These are phyloP conservation scores for Illadopsis cleaveri DNA, from an alignment of 2,113 vertebrate genomes.

Conservation along the genomic window DNA sequence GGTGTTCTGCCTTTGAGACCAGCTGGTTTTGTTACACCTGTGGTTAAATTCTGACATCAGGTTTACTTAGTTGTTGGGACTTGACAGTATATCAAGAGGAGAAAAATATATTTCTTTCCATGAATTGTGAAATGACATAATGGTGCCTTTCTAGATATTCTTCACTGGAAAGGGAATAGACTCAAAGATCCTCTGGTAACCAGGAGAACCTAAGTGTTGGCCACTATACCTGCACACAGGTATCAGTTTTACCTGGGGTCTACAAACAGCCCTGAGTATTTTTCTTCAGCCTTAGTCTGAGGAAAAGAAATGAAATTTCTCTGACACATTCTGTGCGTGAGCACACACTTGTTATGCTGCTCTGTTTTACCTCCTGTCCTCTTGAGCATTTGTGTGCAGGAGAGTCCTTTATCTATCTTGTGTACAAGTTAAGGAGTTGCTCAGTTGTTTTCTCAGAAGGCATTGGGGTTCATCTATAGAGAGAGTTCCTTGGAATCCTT, in stretches of 20 bases:
- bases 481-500: neutral
- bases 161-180: neutral
- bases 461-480: neutral
- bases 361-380: neutral
- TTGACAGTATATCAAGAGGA: neutral
- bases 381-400: neutral
- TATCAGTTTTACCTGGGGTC: neutral
- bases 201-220: neutral
- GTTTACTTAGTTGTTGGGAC: neutral
- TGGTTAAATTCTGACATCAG: neutral
- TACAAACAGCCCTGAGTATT: neutral
- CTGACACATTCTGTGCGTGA: neutral
- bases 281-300: neutral
- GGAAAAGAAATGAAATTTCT: neutral
- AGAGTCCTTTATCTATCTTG: neutral
- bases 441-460: neutral
- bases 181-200: neutral
- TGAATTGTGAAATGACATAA: neutral
- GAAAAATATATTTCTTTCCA: neutral
- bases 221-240: neutral
- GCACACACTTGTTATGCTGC: neutral
- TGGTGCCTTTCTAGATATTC: neutral
- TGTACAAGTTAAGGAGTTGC: neutral
- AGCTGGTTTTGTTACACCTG: neutral
- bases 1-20: neutral